phyloP scores from a whole-genome alignment of 2,888 invertebrate species.

The Tridacna crocea region DNA sequence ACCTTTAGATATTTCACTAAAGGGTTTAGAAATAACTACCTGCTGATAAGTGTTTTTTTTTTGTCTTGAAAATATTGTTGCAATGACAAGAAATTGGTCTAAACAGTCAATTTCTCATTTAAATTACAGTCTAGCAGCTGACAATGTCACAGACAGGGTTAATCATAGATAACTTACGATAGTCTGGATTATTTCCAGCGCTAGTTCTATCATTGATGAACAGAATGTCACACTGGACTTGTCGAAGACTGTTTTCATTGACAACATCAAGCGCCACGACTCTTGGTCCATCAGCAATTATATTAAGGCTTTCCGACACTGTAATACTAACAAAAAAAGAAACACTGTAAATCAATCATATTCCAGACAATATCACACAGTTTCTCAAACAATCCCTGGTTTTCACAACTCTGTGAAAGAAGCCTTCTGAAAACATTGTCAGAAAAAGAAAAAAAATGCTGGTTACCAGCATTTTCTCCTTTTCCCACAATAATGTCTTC shows the following conservation, averaged over 20 bases:
- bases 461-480: background rate
- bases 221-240: conserved; percentile 47
- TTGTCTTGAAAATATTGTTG: too few species aligned
- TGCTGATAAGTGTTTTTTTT: too few species aligned
- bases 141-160: too few species aligned
- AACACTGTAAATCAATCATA: background rate
- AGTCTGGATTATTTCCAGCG: conserved; percentile 27
- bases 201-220: conserved; percentile 36
- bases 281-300: background rate
- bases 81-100: too few species aligned
- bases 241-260: conserved; percentile 33
- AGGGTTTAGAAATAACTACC: too few species aligned
- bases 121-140: too few species aligned
- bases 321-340: conserved; percentile 11
- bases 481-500: background rate
- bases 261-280: conserved; percentile 34
- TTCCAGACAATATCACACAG: too few species aligned
- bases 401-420: too few species aligned
- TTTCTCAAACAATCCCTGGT: too few species aligned
- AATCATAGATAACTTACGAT: conserved; percentile 29
- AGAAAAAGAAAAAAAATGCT: background rate
- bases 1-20: too few species aligned
- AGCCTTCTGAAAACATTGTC: too few species aligned
- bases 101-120: too few species aligned
- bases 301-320: conserved; percentile 26